These are phyloP conservation scores for Lithobates pipiens DNA, from an alignment of 2,797 vertebrate genomes.

Conservation along the genomic window DNA sequence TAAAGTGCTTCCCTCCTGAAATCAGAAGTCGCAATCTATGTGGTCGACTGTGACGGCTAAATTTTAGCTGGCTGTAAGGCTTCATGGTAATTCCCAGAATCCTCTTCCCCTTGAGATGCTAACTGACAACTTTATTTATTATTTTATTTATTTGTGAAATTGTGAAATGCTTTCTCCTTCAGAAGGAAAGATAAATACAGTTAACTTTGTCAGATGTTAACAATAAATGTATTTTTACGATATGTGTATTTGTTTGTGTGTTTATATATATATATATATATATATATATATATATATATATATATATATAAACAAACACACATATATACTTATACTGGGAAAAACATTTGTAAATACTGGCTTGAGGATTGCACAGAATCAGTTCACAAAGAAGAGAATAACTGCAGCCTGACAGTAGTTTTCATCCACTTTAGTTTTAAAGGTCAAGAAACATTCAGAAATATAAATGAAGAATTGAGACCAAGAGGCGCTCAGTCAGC, in stretches of 20 bases:
- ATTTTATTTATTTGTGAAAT: too few relatives aligned
- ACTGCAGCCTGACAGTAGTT: neutral
- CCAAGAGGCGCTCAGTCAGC: neutral
- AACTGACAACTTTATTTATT: neutral
- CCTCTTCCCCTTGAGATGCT: neutral
- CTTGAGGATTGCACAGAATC: neutral
- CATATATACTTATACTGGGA: too few relatives aligned
- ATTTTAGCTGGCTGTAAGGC: neutral
- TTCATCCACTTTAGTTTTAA: neutral
- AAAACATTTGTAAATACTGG: neutral
- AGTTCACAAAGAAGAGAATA: neutral
- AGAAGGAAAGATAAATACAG: neutral
- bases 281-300: too few relatives aligned
- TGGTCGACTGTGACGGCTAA: conserved; percentile 24
- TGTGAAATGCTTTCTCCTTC: too few relatives aligned
- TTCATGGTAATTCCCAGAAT: neutral
- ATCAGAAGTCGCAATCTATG: conserved; percentile 43
- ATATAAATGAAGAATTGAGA: neutral
- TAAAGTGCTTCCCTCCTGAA: conserved; percentile 14
- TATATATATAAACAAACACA: too few relatives aligned
- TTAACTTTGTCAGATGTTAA: neutral
- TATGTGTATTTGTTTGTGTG: too few relatives aligned
- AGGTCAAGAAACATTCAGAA: neutral
- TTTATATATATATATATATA: too few relatives aligned
- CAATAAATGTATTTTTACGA: neutral